Evolutionary conservation across 2,113 vertebrate genomes (phyloP).

Genomic region (Seriola dumerili): DNA sequence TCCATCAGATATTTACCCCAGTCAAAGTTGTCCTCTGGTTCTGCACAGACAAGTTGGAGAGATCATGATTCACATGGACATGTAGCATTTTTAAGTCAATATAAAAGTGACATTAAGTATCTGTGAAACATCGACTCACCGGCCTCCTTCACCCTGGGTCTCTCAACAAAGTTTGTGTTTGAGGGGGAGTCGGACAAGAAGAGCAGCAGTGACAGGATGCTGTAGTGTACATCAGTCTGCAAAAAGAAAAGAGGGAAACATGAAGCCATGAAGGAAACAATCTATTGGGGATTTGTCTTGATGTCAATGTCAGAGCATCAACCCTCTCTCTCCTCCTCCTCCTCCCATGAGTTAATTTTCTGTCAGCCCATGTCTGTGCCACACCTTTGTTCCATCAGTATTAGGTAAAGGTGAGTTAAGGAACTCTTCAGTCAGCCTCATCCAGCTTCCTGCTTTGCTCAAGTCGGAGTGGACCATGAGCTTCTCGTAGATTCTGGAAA

Average conservation of each 20-base stretch:
- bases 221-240: constrained; percentile 89
- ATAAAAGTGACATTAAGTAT: background rate
- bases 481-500: constrained; percentile 93
- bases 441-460: constrained; percentile 95
- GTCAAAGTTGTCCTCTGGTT: constrained; percentile 91
- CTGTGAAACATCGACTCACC: constrained; percentile 67
- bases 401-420: constrained; percentile 89
- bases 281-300: background rate
- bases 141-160: constrained; percentile 84
- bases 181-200: constrained; percentile 94
- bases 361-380: background rate
- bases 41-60: constrained; percentile 70
- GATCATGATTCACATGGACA: background rate
- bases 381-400: constrained; percentile 89
- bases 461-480: constrained; percentile 95
- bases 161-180: constrained; percentile 92
- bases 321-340: too few species aligned
- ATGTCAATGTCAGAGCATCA: background rate
- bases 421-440: constrained; percentile 91
- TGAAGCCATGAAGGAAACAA: background rate
- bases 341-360: background rate
- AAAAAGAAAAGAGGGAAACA: background rate
- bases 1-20: constrained; percentile 96
- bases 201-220: constrained; percentile 91
- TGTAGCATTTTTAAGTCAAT: background rate